Evolutionary conservation across 2,888 invertebrate genomes (phyloP).

Genomic region (Strigamia maritima): DNA sequence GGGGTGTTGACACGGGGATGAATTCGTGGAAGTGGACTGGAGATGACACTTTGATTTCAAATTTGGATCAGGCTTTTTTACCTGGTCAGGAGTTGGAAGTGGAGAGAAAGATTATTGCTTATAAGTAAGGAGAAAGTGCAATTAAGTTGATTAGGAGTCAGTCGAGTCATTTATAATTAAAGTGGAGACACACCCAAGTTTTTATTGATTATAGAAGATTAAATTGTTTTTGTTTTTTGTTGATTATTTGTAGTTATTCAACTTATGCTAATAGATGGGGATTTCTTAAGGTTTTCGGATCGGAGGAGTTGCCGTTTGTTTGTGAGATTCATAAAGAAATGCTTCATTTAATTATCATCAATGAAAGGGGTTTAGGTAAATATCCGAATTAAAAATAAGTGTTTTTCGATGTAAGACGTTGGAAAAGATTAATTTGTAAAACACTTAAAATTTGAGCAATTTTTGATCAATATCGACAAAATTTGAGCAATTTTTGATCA

Average conservation of each 20-base stretch:
- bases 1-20: slow-evolving; percentile 56
- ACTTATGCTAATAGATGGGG: slow-evolving; percentile 73
- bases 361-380: slow-evolving; percentile 42
- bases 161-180: not conserved
- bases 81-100: slow-evolving; percentile 55
- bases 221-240: slow-evolving; percentile 25
- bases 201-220: not conserved
- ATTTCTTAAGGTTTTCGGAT: slow-evolving; percentile 72
- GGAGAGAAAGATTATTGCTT: slow-evolving; percentile 72
- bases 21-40: slow-evolving; percentile 58
- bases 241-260: slow-evolving; percentile 49
- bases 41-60: slow-evolving; percentile 73
- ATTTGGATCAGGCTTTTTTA: slow-evolving; percentile 77
- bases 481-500: too few species aligned
- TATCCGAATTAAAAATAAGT: too few species aligned
- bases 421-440: too few species aligned
- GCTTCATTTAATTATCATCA: slow-evolving; percentile 61
- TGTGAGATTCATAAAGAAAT: slow-evolving; percentile 81
- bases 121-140: slow-evolving; percentile 62
- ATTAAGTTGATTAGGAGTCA: not conserved
- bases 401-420: too few species aligned
- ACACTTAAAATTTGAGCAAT: too few species aligned
- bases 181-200: not conserved
- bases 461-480: too few species aligned
- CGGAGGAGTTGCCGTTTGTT: slow-evolving; percentile 73